Conservation (phyloP, 2,113 vertebrate genomes). For the Sterrhoptilus dennistouni region DNA sequence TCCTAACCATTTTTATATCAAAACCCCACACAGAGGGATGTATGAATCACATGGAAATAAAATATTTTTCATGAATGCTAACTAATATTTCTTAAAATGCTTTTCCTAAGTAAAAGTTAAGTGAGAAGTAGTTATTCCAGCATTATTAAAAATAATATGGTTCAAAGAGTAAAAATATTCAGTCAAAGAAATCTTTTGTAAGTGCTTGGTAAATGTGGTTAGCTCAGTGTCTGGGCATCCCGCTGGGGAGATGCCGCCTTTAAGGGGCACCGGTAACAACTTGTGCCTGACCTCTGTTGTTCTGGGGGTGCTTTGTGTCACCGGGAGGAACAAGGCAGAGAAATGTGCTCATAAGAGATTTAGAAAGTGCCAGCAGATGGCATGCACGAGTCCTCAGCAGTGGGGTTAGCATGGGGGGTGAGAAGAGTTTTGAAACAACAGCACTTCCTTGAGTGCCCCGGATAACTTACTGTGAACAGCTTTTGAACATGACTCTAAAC, state of each 20-base stretch:
- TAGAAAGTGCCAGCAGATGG: background rate
- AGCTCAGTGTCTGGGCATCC: background rate
- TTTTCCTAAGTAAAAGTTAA: background rate
- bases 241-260: background rate
- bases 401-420: accelerated
- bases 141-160: background rate
- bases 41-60: slow-evolving; percentile 42
- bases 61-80: slow-evolving; percentile 42
- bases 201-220: background rate
- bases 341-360: background rate
- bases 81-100: background rate
- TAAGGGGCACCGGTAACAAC: background rate
- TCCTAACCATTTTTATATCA: background rate
- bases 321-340: background rate
- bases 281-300: background rate
- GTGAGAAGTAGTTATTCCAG: background rate
- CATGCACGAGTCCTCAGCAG: background rate
- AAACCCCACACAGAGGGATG: background rate
- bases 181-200: background rate
- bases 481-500: background rate
- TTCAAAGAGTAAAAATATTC: background rate
- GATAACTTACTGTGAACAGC: background rate
- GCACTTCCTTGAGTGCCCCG: background rate
- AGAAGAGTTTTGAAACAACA: background rate
- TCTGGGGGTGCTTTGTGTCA: background rate